Percentiles rank a stretch among this genome's conserved stretches.
phyloP scores from a whole-genome alignment of 2,888 invertebrate species.

The Crepidodera aurea region DNA sequence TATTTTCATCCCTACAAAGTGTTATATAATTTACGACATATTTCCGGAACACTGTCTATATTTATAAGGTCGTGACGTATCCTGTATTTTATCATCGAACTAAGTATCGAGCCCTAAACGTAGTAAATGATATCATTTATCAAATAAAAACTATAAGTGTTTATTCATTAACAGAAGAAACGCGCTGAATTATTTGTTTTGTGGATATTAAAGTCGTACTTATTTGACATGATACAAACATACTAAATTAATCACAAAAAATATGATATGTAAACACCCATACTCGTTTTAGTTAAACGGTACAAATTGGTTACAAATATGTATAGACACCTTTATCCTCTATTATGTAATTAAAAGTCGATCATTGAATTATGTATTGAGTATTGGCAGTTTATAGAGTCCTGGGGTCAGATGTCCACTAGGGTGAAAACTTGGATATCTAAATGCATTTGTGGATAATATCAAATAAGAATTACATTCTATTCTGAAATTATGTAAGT shows the following conservation, averaged over 20 bases:
- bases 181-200: background rate
- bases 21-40: too few relatives aligned
- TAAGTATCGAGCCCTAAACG: too few relatives aligned
- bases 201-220: background rate
- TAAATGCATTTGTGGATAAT: too few relatives aligned
- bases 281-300: background rate
- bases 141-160: background rate
- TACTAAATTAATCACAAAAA: background rate
- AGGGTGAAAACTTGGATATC: too few relatives aligned
- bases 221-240: conserved; percentile 3
- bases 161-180: background rate
- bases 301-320: background rate
- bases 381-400: conserved; percentile 6
- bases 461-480: too few relatives aligned
- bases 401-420: too few relatives aligned
- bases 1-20: too few relatives aligned
- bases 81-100: too few relatives aligned
- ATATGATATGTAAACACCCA: conserved; percentile 4
- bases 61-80: too few relatives aligned
- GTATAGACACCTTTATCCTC: conserved; percentile 16
- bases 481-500: too few relatives aligned
- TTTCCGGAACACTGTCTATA: too few relatives aligned
- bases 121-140: too few relatives aligned
- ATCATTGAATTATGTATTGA: conserved; percentile 21
- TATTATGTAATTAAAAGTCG: conserved; percentile 20